phyloP scores from a whole-genome alignment of 2,113 vertebrate species.

The Toxotes jaculatrix region DNA sequence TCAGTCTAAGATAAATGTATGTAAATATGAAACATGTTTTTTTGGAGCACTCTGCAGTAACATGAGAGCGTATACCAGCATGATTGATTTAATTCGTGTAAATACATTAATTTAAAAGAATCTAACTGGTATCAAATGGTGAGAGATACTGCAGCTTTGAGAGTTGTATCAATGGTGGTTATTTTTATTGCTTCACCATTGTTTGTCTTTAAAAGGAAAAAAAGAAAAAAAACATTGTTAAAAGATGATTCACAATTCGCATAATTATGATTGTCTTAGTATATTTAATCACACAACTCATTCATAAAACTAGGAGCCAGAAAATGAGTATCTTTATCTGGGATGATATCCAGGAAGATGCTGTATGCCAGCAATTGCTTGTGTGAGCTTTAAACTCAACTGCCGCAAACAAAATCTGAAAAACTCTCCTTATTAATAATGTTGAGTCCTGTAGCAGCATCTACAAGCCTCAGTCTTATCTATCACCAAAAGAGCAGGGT shows the following conservation, averaged over 20 bases:
- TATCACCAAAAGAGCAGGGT: background rate
- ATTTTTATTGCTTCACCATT: slow-evolving; percentile 3
- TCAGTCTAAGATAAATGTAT: slow-evolving; percentile 47
- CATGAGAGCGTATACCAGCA: slow-evolving; percentile 8
- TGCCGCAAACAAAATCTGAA: background rate
- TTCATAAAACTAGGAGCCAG: slow-evolving; percentile 8
- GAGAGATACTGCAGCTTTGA: slow-evolving; percentile 1
- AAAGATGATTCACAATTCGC: background rate
- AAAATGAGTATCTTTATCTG: slow-evolving; percentile 19
- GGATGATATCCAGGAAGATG: background rate
- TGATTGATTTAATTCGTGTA: background rate
- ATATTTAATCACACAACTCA: slow-evolving; percentile 9
- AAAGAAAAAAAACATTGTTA: background rate
- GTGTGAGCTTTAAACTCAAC: slow-evolving; percentile 11
- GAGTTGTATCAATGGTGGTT: background rate
- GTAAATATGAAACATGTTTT: slow-evolving; percentile 23
- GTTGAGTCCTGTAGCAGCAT: background rate
- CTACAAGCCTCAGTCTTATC: background rate
- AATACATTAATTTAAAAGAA: background rate
- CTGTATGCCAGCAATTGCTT: background rate
- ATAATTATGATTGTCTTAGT: background rate
- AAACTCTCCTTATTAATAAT: background rate
- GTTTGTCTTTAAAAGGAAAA: slow-evolving; percentile 4
- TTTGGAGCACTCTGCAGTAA: slow-evolving; percentile 15
- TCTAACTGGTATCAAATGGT: too few relatives aligned